Percentiles rank a stretch among this genome's conserved stretches.
These are phyloP conservation scores for Actias luna DNA, from an alignment of 2,888 invertebrate species.

Conservation along the genomic window DNA sequence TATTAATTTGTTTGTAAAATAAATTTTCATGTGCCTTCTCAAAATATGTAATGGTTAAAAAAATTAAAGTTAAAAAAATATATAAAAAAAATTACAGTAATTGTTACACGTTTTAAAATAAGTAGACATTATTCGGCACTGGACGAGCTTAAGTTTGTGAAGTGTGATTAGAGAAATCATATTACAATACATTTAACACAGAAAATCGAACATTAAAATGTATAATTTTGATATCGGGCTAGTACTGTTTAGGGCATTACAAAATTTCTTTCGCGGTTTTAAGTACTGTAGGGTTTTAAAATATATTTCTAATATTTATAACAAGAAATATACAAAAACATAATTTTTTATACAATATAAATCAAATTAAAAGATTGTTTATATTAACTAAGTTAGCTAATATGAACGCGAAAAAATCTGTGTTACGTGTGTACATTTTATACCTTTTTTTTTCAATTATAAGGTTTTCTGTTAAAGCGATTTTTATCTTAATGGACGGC, in stretches of 20 bases:
- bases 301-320: too few relatives aligned
- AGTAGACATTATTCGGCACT: constrained; percentile 65
- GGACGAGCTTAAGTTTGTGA: constrained; percentile 41
- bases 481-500: too few relatives aligned
- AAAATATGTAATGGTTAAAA: constrained; percentile 59
- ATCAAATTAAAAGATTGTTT: too few relatives aligned
- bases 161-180: constrained; percentile 35
- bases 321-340: neutral
- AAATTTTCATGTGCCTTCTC: constrained; percentile 81
- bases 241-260: neutral
- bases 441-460: too few relatives aligned
- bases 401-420: too few relatives aligned
- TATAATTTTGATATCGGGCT: neutral
- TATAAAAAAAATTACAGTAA: constrained; percentile 66
- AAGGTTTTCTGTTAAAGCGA: too few relatives aligned
- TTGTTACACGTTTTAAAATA: constrained; percentile 67
- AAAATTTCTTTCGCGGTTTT: neutral
- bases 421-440: too few relatives aligned
- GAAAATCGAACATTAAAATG: neutral
- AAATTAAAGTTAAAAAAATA: constrained; percentile 33
- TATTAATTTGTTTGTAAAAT: constrained; percentile 71
- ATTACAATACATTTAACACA: neutral
- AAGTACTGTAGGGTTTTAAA: too few relatives aligned
- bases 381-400: too few relatives aligned
- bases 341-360: too few relatives aligned